phyloP scores from a whole-genome alignment of 2,888 invertebrate species.

The Asteroscopus sphinx region DNA sequence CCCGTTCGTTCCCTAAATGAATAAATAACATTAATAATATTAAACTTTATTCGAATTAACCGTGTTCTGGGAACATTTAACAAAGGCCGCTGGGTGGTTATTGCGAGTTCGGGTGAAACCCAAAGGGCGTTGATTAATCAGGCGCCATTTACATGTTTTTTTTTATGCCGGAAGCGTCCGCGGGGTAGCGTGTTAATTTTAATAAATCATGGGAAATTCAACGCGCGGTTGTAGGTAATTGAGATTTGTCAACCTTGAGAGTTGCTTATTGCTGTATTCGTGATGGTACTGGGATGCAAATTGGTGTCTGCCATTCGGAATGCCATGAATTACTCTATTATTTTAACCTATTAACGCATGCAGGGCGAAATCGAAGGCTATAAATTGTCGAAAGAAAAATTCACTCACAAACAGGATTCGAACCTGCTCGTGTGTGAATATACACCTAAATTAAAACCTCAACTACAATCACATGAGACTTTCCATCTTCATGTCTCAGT shows the following conservation, averaged over 20 bases:
- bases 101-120: slow-evolving; percentile 43
- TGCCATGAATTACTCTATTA: too few relatives aligned
- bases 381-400: too few relatives aligned
- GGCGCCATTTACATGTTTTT: slow-evolving; percentile 51
- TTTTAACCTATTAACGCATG: too few relatives aligned
- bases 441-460: too few relatives aligned
- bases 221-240: slow-evolving; percentile 27
- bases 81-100: slow-evolving; percentile 28
- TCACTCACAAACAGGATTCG: too few relatives aligned
- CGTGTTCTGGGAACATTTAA: slow-evolving; percentile 36
- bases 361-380: too few relatives aligned
- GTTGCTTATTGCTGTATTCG: slow-evolving; percentile 46
- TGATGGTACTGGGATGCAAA: slow-evolving; percentile 36
- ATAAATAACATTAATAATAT: slow-evolving; percentile 53
- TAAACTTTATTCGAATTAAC: slow-evolving; percentile 46
- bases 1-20: slow-evolving; percentile 25
- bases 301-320: slow-evolving; percentile 37
- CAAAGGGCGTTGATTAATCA: slow-evolving; percentile 57
- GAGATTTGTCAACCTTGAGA: slow-evolving; percentile 31
- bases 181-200: slow-evolving; percentile 52
- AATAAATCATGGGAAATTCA: slow-evolving; percentile 58
- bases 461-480: too few relatives aligned
- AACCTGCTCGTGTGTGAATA: too few relatives aligned
- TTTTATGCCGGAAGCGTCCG: slow-evolving; percentile 30
- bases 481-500: too few relatives aligned